Percentiles rank a stretch among this genome's conserved stretches.
phyloP scores from a whole-genome alignment of 2,113 vertebrate species.

The Passer domesticus region DNA sequence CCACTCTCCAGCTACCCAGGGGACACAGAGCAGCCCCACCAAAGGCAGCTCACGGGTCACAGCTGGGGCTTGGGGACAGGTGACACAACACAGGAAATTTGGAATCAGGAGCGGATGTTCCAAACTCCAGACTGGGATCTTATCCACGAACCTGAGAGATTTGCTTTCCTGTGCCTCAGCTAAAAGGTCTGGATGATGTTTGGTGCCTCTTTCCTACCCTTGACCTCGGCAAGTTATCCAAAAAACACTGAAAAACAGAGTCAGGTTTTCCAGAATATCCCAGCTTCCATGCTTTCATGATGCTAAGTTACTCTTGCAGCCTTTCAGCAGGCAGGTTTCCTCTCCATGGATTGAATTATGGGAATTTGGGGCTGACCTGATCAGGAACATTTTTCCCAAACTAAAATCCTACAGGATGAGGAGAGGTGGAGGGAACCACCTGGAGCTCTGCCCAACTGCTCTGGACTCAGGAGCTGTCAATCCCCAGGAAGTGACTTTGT shows the following conservation, averaged over 20 bases:
- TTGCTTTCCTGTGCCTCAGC: not conserved
- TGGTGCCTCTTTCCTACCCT: not conserved
- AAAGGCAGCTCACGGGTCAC: not conserved
- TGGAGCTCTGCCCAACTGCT: not conserved
- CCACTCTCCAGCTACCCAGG: accelerated
- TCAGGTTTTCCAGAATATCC: not conserved
- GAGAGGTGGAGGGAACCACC: not conserved
- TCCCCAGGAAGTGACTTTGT: not conserved
- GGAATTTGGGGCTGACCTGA: not conserved
- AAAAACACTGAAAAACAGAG: not conserved
- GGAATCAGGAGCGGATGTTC: not conserved
- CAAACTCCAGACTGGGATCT: not conserved
- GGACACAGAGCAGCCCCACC: not conserved
- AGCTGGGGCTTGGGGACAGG: not conserved
- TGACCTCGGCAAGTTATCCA: accelerated
- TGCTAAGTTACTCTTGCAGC: not conserved
- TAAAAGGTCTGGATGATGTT: not conserved
- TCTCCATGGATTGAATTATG: accelerated
- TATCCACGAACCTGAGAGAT: not conserved
- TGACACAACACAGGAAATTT: not conserved
- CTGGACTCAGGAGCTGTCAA: not conserved
- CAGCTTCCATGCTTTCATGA: not conserved
- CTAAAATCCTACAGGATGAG: not conserved
- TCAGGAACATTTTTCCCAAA: not conserved
- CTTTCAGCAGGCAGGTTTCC: not conserved